Evolutionary conservation across 2,888 invertebrate genomes (phyloP), one percentile per base, ranked within the genome.

Genomic region (Campoplex nolae): DNA sequence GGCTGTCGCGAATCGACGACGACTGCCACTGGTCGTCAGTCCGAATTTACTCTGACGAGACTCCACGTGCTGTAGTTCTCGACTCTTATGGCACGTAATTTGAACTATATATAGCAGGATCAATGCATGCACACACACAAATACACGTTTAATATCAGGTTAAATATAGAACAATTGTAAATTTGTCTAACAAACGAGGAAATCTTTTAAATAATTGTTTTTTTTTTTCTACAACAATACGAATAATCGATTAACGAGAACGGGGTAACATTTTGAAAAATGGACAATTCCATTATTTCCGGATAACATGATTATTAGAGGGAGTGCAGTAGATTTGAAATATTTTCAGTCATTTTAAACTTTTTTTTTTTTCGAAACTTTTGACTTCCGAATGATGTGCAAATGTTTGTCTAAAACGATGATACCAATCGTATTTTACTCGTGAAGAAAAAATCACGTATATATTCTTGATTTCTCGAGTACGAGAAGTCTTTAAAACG

Each of bases 21-120:
- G 54, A 56, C 56, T 71, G n/a, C 56, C 28, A 18, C 77, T 62
- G 35, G 68, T 56, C 58, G 32, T 76, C 62, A 67, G 79, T 56
- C 79, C 71, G 45, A 83, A 84, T 74, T 73, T 67, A 65, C 56
- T 67, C 56, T 32, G 73, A 78, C 78, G 71, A 67, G 73, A 67
- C 54, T 51, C 65, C 67, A 73, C 78, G 73, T 84, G 78, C 78
- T 84, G 65, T 48, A 32, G 42, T 74, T 73, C 51, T 23, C 38
- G 65, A 65, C 74, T 84, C 45, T 35, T 67, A 68, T 18, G 65
- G 32, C 62, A 78, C 65, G 67, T 70, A 79, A 78, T 58, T 76
- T n/a, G 32, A 62, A 48, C 65, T 76, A 48, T 76, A 45, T 76
- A 76, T 48, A 76, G 65, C 38, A 45, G 18, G 56, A 18, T 68